Conservation (phyloP, 2,797 vertebrate species). For the Bufotes viridis region DNA sequence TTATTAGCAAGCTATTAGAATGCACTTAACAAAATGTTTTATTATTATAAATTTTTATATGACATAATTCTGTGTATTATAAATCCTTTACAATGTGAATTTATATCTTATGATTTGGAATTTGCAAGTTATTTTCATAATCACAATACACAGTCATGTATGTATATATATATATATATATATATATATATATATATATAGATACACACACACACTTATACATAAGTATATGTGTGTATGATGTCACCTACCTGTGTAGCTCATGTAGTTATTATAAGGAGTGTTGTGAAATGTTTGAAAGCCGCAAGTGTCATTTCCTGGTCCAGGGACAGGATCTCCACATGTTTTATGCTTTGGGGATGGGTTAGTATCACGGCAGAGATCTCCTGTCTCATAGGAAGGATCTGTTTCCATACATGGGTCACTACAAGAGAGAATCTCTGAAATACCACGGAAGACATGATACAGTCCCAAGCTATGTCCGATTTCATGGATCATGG, state of each 20-base stretch:
- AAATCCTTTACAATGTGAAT: not conserved
- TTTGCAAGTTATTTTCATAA: not conserved
- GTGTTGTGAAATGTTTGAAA: constrained; percentile 88
- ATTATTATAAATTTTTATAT: too few relatives aligned
- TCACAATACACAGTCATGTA: not conserved
- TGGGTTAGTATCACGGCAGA: constrained; percentile 95
- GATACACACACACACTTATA: too few relatives aligned
- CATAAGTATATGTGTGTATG: not conserved
- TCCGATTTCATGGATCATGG: constrained; percentile 98
- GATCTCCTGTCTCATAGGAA: constrained; percentile 95
- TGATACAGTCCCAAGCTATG: constrained; percentile 97
- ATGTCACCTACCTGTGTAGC: constrained; percentile 87
- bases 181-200: too few relatives aligned
- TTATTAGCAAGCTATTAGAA: too few relatives aligned
- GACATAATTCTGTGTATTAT: too few relatives aligned
- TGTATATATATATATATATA: too few relatives aligned
- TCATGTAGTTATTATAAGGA: constrained; percentile 98
- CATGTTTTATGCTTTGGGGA: constrained; percentile 95
- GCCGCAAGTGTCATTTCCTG: constrained; percentile 91
- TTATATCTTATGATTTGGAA: too few relatives aligned
- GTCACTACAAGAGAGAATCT: constrained; percentile 96
- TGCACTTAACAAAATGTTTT: too few relatives aligned
- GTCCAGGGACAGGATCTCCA: constrained; percentile 86
- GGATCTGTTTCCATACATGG: constrained; percentile 95
- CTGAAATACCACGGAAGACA: constrained; percentile 95